Percentiles rank a stretch among this genome's conserved stretches.
phyloP scores from a whole-genome alignment of 2,113 vertebrate genomes.

The Peromyscus maniculatus region DNA sequence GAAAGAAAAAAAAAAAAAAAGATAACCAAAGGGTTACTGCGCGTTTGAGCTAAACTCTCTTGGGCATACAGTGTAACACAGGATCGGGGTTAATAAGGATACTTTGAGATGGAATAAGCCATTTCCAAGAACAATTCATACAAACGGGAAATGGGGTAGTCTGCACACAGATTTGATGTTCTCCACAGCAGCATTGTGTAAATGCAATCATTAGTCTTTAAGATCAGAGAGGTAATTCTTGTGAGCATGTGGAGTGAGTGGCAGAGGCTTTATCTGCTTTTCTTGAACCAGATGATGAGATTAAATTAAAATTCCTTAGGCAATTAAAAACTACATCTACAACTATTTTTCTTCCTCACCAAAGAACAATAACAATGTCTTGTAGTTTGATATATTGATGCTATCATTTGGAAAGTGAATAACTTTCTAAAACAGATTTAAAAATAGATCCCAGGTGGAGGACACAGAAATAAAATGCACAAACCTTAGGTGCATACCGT shows the following conservation, averaged over 20 bases:
- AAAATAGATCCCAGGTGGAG: constrained; percentile 34
- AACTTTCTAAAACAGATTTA: constrained; percentile 64
- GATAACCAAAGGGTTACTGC: background rate
- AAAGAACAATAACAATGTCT: background rate
- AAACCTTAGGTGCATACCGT: background rate
- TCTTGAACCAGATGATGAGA: background rate
- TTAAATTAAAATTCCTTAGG: background rate
- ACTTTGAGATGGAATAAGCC: rapidly evolving
- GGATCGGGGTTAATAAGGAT: constrained; percentile 30
- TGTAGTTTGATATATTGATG: constrained; percentile 24
- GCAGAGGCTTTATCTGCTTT: background rate
- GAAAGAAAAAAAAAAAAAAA: constrained; percentile 59
- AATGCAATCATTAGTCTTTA: constrained; percentile 13
- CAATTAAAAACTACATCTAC: constrained; percentile 26
- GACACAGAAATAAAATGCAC: constrained; percentile 17
- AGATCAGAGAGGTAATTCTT: constrained; percentile 1
- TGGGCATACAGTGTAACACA: constrained; percentile 42
- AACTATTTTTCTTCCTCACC: constrained; percentile 68
- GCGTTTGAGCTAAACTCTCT: constrained; percentile 51
- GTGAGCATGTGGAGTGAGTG: background rate
- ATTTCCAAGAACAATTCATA: constrained; percentile 34
- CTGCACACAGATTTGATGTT: background rate
- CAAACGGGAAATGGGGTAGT: constrained; percentile 36
- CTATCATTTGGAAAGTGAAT: constrained; percentile 56
- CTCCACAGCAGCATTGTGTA: background rate